These are phyloP conservation scores for Xestia ashworthii DNA, from an alignment of 2,888 invertebrate genomes.

Conservation along the genomic window DNA sequence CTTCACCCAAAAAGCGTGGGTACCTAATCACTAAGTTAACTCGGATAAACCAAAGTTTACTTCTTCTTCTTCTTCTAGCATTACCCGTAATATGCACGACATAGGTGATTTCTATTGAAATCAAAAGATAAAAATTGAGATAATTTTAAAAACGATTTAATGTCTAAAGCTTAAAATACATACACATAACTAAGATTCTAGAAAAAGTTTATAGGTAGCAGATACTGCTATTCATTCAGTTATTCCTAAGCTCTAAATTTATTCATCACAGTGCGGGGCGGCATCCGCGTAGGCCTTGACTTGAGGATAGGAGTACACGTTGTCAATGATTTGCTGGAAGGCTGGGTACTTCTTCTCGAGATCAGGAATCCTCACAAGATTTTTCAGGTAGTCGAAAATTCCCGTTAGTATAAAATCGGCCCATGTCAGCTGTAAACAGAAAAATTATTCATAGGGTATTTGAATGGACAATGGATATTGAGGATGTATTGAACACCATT, in stretches of 20 bases:
- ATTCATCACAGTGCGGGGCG: slow-evolving; percentile 6
- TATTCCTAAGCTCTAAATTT: background rate
- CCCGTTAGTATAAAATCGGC: slow-evolving; percentile 72
- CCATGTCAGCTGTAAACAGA: slow-evolving; percentile 59
- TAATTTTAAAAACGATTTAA: background rate
- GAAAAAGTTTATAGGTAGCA: background rate
- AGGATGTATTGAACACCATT: background rate
- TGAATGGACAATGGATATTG: background rate
- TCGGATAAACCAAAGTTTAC: too few species aligned
- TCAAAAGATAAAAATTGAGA: background rate
- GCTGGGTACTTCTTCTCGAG: slow-evolving; percentile 77
- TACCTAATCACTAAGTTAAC: too few species aligned
- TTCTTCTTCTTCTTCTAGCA: too few species aligned
- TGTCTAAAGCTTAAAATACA: background rate
- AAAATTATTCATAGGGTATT: background rate
- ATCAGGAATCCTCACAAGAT: slow-evolving; percentile 69
- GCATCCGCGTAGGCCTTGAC: slow-evolving; percentile 79
- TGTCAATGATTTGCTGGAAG: slow-evolving; percentile 76
- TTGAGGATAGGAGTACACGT: slow-evolving; percentile 74
- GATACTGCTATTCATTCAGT: background rate
- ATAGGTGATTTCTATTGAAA: background rate
- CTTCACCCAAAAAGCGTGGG: too few species aligned
- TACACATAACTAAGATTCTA: background rate
- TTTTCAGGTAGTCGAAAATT: slow-evolving; percentile 67
- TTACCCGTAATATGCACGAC: too few species aligned